Evolutionary conservation across 2,797 vertebrate genomes (phyloP), one percentile per base, ranked within the genome.

Genomic region (Neoniphon sammara): DNA sequence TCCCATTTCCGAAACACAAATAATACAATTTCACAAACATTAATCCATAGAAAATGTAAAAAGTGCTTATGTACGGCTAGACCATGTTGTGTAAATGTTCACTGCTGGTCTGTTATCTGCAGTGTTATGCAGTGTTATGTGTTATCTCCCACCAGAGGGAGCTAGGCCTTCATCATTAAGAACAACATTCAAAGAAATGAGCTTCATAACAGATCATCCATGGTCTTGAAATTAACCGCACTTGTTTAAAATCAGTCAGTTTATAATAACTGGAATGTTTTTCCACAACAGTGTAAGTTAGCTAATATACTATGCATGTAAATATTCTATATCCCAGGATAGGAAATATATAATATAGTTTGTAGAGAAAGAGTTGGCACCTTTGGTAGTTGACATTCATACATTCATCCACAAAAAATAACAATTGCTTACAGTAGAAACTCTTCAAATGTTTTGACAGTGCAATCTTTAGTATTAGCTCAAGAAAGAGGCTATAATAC

Each of bases 381-480:
- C 79, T 92, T 93, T 92, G 89, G 90, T 87, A 57, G 67, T 74
- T 79, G 61, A 80, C 31, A 23, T 57, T 75, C 80, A 30, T 89
- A 92, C 92, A 91, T 91, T 93, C 88, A 90, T 87, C 65, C 64
- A 84, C 72, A 79, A 63, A 75, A 78, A 10, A 39, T 39, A 39
- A 58, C 42, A 56, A 39, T 53, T 0, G 53, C 71, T 77, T 75
- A 80, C 88, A 90, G 88, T 88, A 88, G 91, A 80, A 85, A 77
- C 75, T 69, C 30, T 39, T 62, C 42, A 58, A 77, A 23, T 67
- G 49, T 78, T 61, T 80, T 42, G 69, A 80, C 85, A 90, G 88
- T 90, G 87, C 85, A 89, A 74, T 89, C 81, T 90, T 91, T 88
- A 87, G 87, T 85, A 82, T 88, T 31, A 80, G 85, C 86, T 78